These are phyloP conservation scores for Plecturocebus donacophilus DNA, from an alignment of 2,113 vertebrate species.

Conservation along the genomic window DNA sequence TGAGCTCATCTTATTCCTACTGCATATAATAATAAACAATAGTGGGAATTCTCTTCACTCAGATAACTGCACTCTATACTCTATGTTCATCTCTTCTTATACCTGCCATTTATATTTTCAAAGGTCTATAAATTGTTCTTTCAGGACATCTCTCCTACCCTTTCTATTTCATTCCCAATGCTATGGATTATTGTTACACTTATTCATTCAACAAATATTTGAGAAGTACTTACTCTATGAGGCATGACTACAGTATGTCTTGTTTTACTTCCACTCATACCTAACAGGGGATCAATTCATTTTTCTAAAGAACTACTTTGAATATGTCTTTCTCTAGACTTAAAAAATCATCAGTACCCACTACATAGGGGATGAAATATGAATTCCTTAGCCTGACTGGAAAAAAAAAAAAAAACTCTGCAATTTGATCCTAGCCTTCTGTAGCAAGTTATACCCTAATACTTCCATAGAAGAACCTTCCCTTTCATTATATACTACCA, in stretches of 20 bases:
- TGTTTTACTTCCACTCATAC: background rate
- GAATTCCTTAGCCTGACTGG: background rate
- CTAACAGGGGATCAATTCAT: background rate
- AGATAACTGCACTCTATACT: background rate
- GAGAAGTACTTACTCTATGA: background rate
- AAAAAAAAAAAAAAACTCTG: background rate
- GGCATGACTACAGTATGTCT: background rate
- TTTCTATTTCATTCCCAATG: background rate
- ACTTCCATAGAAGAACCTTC: background rate
- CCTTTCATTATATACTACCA: background rate
- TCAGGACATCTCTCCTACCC: background rate
- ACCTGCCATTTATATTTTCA: background rate
- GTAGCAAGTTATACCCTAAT: background rate
- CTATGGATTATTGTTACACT: background rate
- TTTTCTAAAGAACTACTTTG: constrained; percentile 15
- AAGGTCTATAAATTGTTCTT: background rate
- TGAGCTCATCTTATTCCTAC: background rate
- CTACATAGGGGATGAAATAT: background rate
- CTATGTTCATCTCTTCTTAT: background rate
- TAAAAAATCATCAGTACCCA: background rate
- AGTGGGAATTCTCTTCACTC: background rate
- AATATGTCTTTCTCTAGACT: background rate
- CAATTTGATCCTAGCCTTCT: background rate
- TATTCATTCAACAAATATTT: background rate
- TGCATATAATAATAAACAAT: background rate